These are phyloP conservation scores for Drosophila quinaria DNA, from an alignment of 2,888 invertebrate genomes.

Conservation along the genomic window DNA sequence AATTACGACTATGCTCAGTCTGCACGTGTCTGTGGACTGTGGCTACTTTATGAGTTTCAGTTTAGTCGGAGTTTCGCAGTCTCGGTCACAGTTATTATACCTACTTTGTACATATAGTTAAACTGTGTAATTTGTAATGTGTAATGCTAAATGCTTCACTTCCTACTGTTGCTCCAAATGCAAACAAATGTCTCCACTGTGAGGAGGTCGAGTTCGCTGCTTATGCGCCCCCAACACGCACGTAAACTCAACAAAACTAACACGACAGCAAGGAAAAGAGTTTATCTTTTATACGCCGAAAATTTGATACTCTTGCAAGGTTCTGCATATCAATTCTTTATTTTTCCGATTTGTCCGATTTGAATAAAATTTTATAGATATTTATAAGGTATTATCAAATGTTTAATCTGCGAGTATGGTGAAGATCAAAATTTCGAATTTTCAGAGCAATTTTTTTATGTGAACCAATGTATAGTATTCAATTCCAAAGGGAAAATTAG, in stretches of 20 bases:
- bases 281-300: neutral
- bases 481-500: too few relatives aligned
- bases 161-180: conserved; percentile 58
- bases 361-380: too few relatives aligned
- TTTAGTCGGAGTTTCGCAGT: conserved; percentile 6
- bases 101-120: conserved; percentile 25
- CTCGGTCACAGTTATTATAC: conserved; percentile 2
- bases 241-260: conserved; percentile 8
- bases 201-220: conserved; percentile 27
- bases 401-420: too few relatives aligned
- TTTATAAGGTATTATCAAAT: too few relatives aligned
- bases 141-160: conserved; percentile 71
- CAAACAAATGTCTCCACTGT: conserved; percentile 66
- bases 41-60: conserved; percentile 27
- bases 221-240: conserved; percentile 73
- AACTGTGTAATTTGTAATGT: conserved; percentile 58
- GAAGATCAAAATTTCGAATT: too few relatives aligned
- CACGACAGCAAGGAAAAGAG: conserved; percentile 9
- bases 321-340: too few relatives aligned
- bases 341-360: too few relatives aligned
- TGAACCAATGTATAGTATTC: too few relatives aligned
- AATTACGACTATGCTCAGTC: conserved; percentile 51
- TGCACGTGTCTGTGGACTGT: conserved; percentile 45
- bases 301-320: neutral
- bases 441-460: too few relatives aligned